Conservation (phyloP, 64 coral and sea anemone species). For the Pocillopora verrucosa region DNA sequence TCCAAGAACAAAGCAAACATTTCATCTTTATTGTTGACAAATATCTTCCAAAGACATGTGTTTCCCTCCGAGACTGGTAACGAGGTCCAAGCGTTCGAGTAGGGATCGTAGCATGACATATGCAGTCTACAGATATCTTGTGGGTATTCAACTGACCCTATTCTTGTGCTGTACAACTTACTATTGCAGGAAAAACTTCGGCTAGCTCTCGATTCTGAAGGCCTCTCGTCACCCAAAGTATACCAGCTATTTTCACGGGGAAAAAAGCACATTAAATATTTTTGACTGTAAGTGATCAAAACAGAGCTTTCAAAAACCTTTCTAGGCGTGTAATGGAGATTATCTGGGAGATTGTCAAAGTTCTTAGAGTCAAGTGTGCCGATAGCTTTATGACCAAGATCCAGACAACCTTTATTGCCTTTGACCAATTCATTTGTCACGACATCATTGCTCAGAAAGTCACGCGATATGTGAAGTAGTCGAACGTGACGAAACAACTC, state of each 20-base stretch:
- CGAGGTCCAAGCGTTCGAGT: no score
- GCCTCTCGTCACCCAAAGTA: not conserved
- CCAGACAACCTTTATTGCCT: not conserved
- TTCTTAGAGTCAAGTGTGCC: not conserved
- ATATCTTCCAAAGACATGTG: no score
- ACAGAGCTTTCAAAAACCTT: not conserved
- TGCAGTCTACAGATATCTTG: no score
- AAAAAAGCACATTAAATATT: not conserved
- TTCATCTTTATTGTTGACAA: no score
- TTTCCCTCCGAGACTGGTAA: no score
- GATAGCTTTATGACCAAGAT: not conserved
- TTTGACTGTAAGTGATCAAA: not conserved
- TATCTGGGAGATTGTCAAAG: not conserved
- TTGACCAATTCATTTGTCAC: not conserved
- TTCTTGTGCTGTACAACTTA: no score
- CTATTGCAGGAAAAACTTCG: no score
- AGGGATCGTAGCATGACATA: no score
- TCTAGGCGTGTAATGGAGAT: not conserved
- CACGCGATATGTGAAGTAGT: not conserved
- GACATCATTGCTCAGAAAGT: not conserved
- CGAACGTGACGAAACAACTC: slow-evolving; percentile 10
- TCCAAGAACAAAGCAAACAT: no score
- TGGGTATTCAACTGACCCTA: no score
- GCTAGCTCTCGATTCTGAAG: not conserved
- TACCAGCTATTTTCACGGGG: not conserved